Percentiles rank a stretch among this genome's conserved stretches.
These are phyloP conservation scores for Sinonovacula constricta DNA, from an alignment of 1,140 invertebrate species.

Conservation along the genomic window DNA sequence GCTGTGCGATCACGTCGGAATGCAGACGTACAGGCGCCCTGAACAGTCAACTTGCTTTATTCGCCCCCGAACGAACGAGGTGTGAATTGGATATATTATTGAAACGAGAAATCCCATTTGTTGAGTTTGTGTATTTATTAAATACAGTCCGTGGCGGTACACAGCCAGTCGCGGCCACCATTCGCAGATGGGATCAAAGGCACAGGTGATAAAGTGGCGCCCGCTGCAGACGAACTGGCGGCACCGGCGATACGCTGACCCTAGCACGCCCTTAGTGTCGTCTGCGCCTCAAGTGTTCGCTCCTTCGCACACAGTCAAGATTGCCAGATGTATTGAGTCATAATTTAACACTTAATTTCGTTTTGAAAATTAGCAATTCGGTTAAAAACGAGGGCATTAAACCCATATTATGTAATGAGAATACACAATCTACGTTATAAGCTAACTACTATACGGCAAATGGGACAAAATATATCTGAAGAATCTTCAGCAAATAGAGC, in stretches of 20 bases:
- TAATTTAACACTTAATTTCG: too few relatives aligned
- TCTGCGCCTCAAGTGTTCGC: too few relatives aligned
- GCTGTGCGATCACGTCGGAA: constrained; percentile 35
- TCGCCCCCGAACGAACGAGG: constrained; percentile 42
- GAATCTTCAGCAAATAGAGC: too few relatives aligned
- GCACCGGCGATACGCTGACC: constrained; percentile 34
- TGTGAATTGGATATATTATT: constrained; percentile 51
- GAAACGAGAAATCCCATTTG: constrained; percentile 50
- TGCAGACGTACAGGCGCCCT: constrained; percentile 45
- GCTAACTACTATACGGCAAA: too few relatives aligned
- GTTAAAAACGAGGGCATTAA: too few relatives aligned
- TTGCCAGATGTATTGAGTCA: too few relatives aligned
- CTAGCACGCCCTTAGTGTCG: too few relatives aligned
- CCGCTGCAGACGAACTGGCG: constrained; percentile 41
- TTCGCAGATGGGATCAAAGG: constrained; percentile 51
- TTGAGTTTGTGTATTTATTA: constrained; percentile 56
- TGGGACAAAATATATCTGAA: too few relatives aligned
- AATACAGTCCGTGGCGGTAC: constrained; percentile 43
- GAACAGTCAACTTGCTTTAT: constrained; percentile 30
- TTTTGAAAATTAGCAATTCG: too few relatives aligned
- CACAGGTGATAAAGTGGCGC: constrained; percentile 48
- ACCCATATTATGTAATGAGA: too few relatives aligned
- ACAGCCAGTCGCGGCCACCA: constrained; percentile 40
- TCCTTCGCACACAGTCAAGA: too few relatives aligned
- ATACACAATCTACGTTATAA: too few relatives aligned